A percentile compares a stretch with the other conserved stretches of the same genome.
Conservation (phyloP, 1,140 invertebrate species). For the Liolophura sinensis region DNA sequence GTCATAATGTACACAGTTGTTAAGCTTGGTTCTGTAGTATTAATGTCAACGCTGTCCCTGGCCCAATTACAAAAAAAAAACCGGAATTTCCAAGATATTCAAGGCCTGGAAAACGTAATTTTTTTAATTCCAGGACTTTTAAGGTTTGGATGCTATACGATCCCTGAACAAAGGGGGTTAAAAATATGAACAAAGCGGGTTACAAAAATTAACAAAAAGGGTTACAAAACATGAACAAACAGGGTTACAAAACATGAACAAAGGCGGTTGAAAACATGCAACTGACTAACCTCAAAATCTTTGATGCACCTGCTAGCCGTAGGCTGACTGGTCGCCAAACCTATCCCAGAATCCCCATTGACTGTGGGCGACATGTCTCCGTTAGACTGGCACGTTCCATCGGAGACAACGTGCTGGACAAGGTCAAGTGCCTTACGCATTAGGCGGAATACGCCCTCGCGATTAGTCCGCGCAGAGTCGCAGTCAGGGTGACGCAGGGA, state of each 20-base stretch:
- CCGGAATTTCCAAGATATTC: too few relatives aligned
- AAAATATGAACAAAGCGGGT: neutral
- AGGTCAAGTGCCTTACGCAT: conserved; percentile 97
- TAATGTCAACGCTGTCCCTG: too few relatives aligned
- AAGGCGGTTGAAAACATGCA: too few relatives aligned
- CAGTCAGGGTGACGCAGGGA: conserved; percentile 94
- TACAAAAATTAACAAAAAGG: neutral
- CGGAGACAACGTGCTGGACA: conserved; percentile 89
- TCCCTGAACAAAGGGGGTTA: neutral
- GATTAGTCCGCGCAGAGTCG: conserved; percentile 86
- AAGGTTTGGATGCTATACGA: too few relatives aligned
- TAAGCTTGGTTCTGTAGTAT: too few relatives aligned
- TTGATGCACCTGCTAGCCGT: conserved; percentile 80
- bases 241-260: neutral
- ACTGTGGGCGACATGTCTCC: conserved; percentile 38
- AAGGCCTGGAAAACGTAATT: too few relatives aligned
- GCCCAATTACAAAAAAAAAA: too few relatives aligned
- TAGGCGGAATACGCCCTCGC: conserved; percentile 82
- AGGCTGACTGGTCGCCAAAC: conserved; percentile 52
- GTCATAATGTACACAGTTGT: too few relatives aligned
- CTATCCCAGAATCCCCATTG: conserved; percentile 53
- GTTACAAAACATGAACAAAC: too few relatives aligned
- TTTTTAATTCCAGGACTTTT: too few relatives aligned
- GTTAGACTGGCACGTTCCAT: conserved; percentile 33
- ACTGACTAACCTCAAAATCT: conserved; percentile 72